phyloP scores from a whole-genome alignment of 2,797 vertebrate genomes.

The Limosa lapponica region DNA sequence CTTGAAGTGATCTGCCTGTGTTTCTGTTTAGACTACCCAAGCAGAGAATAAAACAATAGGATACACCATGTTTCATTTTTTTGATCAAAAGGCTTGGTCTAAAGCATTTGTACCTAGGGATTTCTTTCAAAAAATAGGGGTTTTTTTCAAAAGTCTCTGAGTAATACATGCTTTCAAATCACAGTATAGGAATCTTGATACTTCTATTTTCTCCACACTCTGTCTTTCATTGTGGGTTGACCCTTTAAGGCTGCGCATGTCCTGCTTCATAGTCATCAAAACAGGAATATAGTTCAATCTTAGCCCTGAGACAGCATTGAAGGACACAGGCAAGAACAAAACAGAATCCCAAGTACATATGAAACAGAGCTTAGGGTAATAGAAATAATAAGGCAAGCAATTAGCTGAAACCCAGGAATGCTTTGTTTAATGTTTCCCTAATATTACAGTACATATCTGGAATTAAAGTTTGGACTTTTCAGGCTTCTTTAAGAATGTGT shows the following conservation, averaged over 20 bases:
- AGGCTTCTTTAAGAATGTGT: background rate
- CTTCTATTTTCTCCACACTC: background rate
- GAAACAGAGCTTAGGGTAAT: background rate
- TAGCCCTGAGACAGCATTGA: background rate
- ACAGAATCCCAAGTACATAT: background rate
- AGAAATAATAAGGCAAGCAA: background rate
- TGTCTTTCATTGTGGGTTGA: background rate
- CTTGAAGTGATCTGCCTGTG: background rate
- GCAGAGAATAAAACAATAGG: background rate
- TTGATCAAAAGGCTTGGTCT: fast-evolving
- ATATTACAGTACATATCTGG: background rate
- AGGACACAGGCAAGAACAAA: background rate
- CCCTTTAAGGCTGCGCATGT: background rate
- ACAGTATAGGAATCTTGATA: background rate
- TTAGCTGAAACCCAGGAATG: background rate
- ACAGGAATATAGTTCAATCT: background rate
- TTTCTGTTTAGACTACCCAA: background rate
- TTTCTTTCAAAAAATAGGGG: background rate
- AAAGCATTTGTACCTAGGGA: background rate
- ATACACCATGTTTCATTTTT: background rate
- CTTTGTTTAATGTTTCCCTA: background rate
- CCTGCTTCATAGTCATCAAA: background rate
- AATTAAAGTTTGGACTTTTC: background rate
- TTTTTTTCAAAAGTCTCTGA: background rate
- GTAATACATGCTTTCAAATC: background rate